Evolutionary conservation across 2,797 vertebrate genomes (phyloP), one percentile per base, ranked within the genome.

Genomic region (Typhlichthys eigenmanni): DNA sequence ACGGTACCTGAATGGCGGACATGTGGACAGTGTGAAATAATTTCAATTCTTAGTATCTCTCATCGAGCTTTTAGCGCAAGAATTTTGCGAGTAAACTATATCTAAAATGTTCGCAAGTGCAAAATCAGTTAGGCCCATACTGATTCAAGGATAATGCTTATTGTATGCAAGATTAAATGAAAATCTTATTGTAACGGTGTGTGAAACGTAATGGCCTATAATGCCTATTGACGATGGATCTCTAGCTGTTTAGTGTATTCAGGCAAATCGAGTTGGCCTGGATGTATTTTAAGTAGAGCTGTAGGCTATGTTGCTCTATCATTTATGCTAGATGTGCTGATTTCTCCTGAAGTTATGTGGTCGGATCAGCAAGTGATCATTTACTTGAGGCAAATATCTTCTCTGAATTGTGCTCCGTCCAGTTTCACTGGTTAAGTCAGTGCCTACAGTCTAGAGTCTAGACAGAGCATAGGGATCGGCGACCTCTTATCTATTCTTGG

Each of bases 401-500:
- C 75, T 80, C 86, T 80, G 81, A 87, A 88, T 85, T 83, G 76
- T 71, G 76, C 70, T 83, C 75, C 55, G 79, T 89, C 89, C 76
- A 85, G 87, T 81, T 83, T 46, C 88, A 84, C 89, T 81, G 78
- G 90, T 93, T 88, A 87, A 91, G 88, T 88, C 90, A 80, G 81
- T 86, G 60, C 46, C 80, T 49, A 82, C 3, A 69, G 92, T 91
- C 24, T 24, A 24, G 24, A 24, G 24, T 29, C 92, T 91, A 95
- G 94, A 95, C 92, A 82, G 91, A 71, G 78, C 56, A 71, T 78
- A 78, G 82, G 85, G 85, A 89, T 85, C 82, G 89, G 92, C 91
- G 89, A 91, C 92, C 82, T 74, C 93, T 96, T 95, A 96, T 96
- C 95, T 92, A 70, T 77, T 69, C 78, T 83, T 91, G 95, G 95